Conservation (phyloP, 2,113 vertebrate species). For the Centrocercus urophasianus region DNA sequence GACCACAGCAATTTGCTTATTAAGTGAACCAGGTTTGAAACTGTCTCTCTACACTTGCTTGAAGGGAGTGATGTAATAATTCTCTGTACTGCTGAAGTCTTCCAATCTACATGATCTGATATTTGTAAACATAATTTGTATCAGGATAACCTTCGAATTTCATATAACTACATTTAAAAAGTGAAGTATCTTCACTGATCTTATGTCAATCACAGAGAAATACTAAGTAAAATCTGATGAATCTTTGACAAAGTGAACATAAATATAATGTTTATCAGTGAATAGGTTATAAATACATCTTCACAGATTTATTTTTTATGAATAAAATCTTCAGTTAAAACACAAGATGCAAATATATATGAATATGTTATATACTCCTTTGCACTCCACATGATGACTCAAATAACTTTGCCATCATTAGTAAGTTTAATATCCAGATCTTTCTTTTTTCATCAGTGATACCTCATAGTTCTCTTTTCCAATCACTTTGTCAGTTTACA, state of each 20-base stretch:
- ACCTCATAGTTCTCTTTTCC: not conserved
- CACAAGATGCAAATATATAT: not conserved
- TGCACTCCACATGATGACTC: not conserved
- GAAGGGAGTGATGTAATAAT: not conserved
- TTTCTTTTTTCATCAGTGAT: not conserved
- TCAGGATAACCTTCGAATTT: not conserved
- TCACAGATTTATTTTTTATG: not conserved
- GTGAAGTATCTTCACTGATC: not conserved
- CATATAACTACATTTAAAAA: not conserved
- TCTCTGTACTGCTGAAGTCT: not conserved
- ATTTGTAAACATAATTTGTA: not conserved
- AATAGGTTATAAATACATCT: not conserved
- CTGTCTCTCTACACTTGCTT: not conserved
- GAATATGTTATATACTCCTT: not conserved
- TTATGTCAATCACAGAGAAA: not conserved
- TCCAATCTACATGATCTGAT: not conserved
- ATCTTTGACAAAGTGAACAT: not conserved
- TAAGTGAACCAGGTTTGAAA: not conserved
- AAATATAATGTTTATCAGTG: not conserved
- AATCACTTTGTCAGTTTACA: too few relatives aligned
- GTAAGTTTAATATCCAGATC: not conserved
- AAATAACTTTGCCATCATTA: not conserved
- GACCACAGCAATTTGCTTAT: not conserved
- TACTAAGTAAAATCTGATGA: not conserved
- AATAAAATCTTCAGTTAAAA: constrained; percentile 6